Percentiles rank a stretch among this genome's conserved stretches.
Evolutionary conservation across 1,140 invertebrate genomes (phyloP).

Genomic region (Brachionus angularis): DNA sequence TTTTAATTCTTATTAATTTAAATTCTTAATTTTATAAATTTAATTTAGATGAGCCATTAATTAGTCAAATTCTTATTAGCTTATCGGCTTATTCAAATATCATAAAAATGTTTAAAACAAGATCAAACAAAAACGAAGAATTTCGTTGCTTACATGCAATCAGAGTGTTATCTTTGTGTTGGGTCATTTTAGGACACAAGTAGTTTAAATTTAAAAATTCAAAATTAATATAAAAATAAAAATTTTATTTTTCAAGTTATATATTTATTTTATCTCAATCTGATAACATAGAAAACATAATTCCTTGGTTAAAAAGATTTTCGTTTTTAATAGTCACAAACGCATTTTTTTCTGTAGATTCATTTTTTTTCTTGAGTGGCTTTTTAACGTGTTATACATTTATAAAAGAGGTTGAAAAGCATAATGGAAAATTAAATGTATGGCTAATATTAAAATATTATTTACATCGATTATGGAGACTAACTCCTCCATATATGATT

Average conservation of each 20-base stretch:
- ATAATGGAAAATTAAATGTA: neutral
- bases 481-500: slow-evolving; percentile 25
- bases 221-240: neutral
- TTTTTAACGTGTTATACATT: slow-evolving; percentile 62
- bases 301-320: slow-evolving; percentile 45
- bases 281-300: slow-evolving; percentile 44
- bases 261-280: slow-evolving; percentile 40
- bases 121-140: neutral
- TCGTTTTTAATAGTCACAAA: slow-evolving; percentile 61
- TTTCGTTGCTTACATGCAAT: slow-evolving; percentile 29
- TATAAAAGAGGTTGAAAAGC: slow-evolving; percentile 59
- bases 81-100: slow-evolving; percentile 33
- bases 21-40: neutral
- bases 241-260: slow-evolving; percentile 57
- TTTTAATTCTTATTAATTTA: neutral
- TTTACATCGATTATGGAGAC: slow-evolving; percentile 32
- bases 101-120: slow-evolving; percentile 13
- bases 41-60: neutral
- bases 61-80: neutral
- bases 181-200: slow-evolving; percentile 86
- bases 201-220: slow-evolving; percentile 46
- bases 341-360: slow-evolving; percentile 82
- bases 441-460: slow-evolving; percentile 21
- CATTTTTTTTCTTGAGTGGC: slow-evolving; percentile 75
- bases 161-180: slow-evolving; percentile 52